Evolutionary conservation across 2,888 invertebrate genomes (phyloP).

Genomic region (Molorchus minor): DNA sequence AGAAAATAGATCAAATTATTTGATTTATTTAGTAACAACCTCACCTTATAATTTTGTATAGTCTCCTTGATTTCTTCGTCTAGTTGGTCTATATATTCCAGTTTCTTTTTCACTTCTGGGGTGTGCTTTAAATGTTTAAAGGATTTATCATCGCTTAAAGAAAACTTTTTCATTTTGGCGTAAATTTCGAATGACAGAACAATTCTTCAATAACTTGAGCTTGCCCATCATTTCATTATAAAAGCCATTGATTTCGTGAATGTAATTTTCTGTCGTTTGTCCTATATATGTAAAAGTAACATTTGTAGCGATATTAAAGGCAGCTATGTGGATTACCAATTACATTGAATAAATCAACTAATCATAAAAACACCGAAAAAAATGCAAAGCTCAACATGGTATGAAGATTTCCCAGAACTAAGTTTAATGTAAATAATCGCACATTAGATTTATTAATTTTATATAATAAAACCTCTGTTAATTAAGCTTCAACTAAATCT

Average conservation of each 20-base stretch:
- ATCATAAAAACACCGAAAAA: too few relatives aligned
- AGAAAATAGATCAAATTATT: too few relatives aligned
- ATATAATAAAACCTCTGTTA: too few relatives aligned
- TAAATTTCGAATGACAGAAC: conserved; percentile 29
- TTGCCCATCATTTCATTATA: conserved; percentile 43
- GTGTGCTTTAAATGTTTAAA: conserved; percentile 41
- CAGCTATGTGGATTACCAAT: too few relatives aligned
- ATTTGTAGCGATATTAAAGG: too few relatives aligned
- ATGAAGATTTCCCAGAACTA: too few relatives aligned
- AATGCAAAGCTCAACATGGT: too few relatives aligned
- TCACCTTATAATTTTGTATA: conserved; percentile 34
- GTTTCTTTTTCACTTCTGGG: conserved; percentile 39
- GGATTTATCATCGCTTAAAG: conserved; percentile 31
- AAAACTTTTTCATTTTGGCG: conserved; percentile 21
- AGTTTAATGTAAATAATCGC: too few relatives aligned
- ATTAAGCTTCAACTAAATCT: too few relatives aligned
- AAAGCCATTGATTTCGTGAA: conserved; percentile 36
- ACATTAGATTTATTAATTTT: too few relatives aligned
- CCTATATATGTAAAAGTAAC: conserved; percentile 7
- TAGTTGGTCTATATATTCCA: conserved; percentile 38
- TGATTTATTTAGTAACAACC: too few relatives aligned
- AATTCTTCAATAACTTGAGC: conserved; percentile 37
- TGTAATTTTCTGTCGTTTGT: conserved; percentile 33
- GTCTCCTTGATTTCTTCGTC: conserved; percentile 42
- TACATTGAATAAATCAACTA: too few relatives aligned